Evolutionary conservation across 2,113 vertebrate species (phyloP).

Genomic region (Thunnus thynnus): DNA sequence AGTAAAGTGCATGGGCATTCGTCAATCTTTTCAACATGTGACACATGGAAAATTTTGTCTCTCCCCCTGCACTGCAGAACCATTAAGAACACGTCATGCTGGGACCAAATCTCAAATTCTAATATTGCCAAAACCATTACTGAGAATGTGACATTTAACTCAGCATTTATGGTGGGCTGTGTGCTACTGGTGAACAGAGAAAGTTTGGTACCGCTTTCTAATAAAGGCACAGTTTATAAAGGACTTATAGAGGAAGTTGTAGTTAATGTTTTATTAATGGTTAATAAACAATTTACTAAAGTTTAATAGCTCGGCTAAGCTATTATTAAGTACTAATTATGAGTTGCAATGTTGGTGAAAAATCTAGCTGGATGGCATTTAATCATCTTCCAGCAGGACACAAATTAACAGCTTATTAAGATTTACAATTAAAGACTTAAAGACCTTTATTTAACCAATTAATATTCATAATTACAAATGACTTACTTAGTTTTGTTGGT

Average conservation of each 20-base stretch:
- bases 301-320: no score
- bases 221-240: background rate
- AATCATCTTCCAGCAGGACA: background rate
- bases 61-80: background rate
- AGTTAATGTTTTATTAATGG: background rate
- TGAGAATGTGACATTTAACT: background rate
- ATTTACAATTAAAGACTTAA: no score
- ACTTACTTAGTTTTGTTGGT: no score
- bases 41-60: conserved; percentile 24
- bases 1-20: conserved; percentile 4
- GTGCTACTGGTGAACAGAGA: background rate
- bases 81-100: conserved; percentile 2
- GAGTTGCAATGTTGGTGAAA: no score
- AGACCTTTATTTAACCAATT: background rate
- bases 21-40: conserved; percentile 10
- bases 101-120: background rate
- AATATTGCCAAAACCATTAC: conserved; percentile 1
- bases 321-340: background rate
- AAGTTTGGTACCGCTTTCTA: background rate
- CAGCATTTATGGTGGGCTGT: background rate
- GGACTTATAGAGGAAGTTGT: no score
- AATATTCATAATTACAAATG: background rate
- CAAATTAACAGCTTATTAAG: background rate
- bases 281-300: no score
- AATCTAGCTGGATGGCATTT: background rate